phyloP scores from a whole-genome alignment of 2,113 vertebrate species.

The Coreoperca whiteheadi region DNA sequence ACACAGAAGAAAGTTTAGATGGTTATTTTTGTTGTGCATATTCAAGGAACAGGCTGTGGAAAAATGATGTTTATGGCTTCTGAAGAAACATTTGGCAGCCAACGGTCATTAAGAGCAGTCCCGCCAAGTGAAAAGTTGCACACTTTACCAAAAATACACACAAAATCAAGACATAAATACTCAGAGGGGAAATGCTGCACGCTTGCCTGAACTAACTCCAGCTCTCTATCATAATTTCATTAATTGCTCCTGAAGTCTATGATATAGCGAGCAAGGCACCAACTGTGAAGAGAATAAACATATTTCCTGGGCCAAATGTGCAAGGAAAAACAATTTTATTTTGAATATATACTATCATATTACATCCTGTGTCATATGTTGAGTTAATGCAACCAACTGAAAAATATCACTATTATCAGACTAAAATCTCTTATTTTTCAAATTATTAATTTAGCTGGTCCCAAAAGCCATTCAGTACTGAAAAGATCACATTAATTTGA shows the following conservation, averaged over 20 bases:
- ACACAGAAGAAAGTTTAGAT: slow-evolving; percentile 77
- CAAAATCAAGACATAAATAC: slow-evolving; percentile 78
- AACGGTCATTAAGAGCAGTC: slow-evolving; percentile 80
- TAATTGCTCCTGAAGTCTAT: slow-evolving; percentile 79
- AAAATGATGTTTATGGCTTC: slow-evolving; percentile 79
- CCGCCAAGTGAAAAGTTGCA: slow-evolving; percentile 82
- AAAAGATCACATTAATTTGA: slow-evolving; percentile 18
- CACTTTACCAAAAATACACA: slow-evolving; percentile 79
- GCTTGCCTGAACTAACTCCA: slow-evolving; percentile 76
- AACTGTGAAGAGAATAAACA: slow-evolving; percentile 68
- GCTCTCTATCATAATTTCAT: slow-evolving; percentile 80
- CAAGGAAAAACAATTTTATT: slow-evolving; percentile 48
- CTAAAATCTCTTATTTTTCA: slow-evolving; percentile 10
- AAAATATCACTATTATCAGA: slow-evolving; percentile 6
- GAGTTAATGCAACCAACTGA: slow-evolving; percentile 26
- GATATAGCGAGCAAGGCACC: slow-evolving; percentile 70
- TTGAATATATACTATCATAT: slow-evolving; percentile 33
- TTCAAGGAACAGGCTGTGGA: slow-evolving; percentile 75
- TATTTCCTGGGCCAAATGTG: slow-evolving; percentile 70
- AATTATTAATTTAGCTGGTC: slow-evolving; percentile 32
- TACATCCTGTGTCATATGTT: slow-evolving; percentile 48
- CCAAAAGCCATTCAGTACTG: not conserved
- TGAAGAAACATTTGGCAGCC: slow-evolving; percentile 81
- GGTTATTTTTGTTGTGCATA: slow-evolving; percentile 80
- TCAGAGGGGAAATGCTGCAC: slow-evolving; percentile 73